A percentile compares a stretch with the other conserved stretches of the same genome.
phyloP scores from a whole-genome alignment of 2,797 vertebrate species.

The Protonibea diacanthus region DNA sequence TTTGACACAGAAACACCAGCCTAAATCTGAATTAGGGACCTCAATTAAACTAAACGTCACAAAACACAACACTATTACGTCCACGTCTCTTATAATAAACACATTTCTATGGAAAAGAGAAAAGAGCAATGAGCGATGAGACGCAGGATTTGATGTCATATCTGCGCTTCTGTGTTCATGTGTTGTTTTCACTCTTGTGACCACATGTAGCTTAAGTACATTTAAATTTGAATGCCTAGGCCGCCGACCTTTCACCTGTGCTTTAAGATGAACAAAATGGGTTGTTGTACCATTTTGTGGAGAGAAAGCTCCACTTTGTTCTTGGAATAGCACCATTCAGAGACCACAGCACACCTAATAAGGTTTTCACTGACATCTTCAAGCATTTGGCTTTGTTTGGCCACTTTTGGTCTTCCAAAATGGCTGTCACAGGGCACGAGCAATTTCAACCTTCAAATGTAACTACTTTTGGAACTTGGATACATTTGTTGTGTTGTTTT shows the following conservation, averaged over 20 bases:
- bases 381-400: constrained; percentile 10
- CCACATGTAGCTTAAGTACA: neutral
- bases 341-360: neutral
- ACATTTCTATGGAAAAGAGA: neutral
- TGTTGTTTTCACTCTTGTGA: no score
- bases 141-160: neutral
- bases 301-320: constrained; percentile 13
- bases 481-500: neutral
- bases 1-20: constrained; percentile 55
- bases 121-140: neutral
- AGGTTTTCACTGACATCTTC: neutral
- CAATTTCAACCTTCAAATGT: neutral
- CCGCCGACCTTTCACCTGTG: constrained; percentile 32
- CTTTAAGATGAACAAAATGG: constrained; percentile 12
- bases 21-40: constrained; percentile 40
- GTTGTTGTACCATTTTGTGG: constrained; percentile 8
- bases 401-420: neutral
- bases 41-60: constrained; percentile 42
- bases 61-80: neutral
- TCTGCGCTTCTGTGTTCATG: neutral
- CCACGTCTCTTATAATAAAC: neutral
- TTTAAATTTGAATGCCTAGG: neutral
- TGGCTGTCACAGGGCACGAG: neutral
- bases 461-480: neutral
- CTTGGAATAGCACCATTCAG: neutral